phyloP scores from a whole-genome alignment of 1,140 invertebrate species.

The Anoplophora glabripennis region DNA sequence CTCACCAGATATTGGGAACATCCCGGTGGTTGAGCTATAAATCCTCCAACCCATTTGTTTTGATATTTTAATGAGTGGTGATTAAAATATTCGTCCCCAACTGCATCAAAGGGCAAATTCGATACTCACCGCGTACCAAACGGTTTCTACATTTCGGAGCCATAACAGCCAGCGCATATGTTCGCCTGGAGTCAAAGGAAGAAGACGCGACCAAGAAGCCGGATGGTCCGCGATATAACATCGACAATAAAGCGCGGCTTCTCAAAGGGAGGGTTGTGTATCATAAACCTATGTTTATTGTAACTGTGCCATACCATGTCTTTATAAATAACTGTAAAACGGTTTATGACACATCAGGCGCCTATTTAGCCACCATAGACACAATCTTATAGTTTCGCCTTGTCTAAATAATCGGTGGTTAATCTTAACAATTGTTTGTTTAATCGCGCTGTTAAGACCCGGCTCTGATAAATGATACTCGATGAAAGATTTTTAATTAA shows the following conservation, averaged over 20 bases:
- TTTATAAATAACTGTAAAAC: conserved; percentile 43
- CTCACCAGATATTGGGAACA: too few species aligned
- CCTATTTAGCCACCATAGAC: conserved; percentile 31
- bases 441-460: neutral
- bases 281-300: conserved; percentile 37
- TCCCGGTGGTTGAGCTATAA: too few species aligned
- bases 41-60: too few species aligned
- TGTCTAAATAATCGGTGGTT: conserved; percentile 40
- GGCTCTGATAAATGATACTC: too few species aligned
- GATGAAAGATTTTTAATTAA: too few species aligned
- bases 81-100: neutral
- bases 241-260: conserved; percentile 18
- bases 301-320: conserved; percentile 39
- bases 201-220: conserved; percentile 27
- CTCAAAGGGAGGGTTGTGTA: conserved; percentile 16
- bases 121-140: neutral
- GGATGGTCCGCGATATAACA: neutral
- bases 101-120: conserved; percentile 10
- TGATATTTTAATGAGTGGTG: too few species aligned
- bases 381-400: conserved; percentile 24
- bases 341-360: conserved; percentile 39
- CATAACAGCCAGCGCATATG: conserved; percentile 17
- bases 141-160: conserved; percentile 3
- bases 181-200: conserved; percentile 17
- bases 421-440: conserved; percentile 33